phyloP scores from a whole-genome alignment of 2,113 vertebrate genomes.

The Pithys albifrons region DNA sequence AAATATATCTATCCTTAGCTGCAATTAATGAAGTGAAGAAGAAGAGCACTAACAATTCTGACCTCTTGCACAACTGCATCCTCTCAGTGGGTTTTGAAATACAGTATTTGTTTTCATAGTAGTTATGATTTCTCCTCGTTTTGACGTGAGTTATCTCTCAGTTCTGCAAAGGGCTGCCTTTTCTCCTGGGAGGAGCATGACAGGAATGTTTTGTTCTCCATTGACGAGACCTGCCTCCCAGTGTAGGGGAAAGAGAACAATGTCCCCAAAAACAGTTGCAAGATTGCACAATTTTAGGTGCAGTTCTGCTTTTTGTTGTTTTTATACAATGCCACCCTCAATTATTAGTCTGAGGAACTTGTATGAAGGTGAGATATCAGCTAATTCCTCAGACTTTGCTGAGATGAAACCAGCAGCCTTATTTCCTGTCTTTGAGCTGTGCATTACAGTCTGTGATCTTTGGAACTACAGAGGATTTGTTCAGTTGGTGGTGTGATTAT shows the following conservation, averaged over 20 bases:
- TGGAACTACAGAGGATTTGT: not conserved
- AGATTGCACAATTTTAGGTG: not conserved
- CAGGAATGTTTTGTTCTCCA: conserved; percentile 28
- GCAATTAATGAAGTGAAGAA: not conserved
- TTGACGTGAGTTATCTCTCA: conserved; percentile 12
- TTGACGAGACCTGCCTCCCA: not conserved
- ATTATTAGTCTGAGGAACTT: not conserved
- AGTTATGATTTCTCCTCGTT: conserved; percentile 26
- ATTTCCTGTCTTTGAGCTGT: not conserved
- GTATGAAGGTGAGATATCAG: rapidly evolving
- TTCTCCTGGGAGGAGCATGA: not conserved
- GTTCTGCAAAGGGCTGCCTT: not conserved
- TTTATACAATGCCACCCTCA: not conserved
- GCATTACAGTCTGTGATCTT: not conserved
- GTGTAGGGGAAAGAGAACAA: not conserved
- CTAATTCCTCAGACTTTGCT: not conserved
- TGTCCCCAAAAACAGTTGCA: not conserved
- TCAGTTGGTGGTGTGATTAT: not conserved
- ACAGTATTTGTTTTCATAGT: conserved; percentile 60
- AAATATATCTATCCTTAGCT: conserved; percentile 8
- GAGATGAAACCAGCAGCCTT: not conserved
- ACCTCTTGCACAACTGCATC: conserved; percentile 19
- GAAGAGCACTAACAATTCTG: not conserved
- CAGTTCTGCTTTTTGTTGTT: not conserved
- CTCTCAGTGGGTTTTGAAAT: conserved; percentile 52